These are phyloP conservation scores for Stegostoma tigrinum DNA, from an alignment of 2,113 vertebrate species.

Conservation along the genomic window DNA sequence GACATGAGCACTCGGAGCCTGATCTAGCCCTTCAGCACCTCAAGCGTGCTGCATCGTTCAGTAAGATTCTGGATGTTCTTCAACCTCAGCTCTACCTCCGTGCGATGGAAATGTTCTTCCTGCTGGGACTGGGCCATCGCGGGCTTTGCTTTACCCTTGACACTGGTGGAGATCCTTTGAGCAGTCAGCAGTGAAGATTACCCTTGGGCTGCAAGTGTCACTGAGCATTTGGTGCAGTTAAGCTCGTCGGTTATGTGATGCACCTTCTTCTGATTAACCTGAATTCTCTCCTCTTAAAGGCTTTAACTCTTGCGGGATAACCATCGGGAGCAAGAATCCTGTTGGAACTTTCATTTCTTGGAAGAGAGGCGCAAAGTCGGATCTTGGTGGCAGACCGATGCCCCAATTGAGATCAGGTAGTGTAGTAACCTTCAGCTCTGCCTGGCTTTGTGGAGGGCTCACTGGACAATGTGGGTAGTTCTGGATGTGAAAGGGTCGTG, in stretches of 20 bases:
- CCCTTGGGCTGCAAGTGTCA: too few relatives aligned
- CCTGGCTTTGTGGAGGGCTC: background rate
- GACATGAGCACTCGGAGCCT: too few relatives aligned
- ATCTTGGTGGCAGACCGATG: background rate
- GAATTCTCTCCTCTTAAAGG: background rate
- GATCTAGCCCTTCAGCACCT: too few relatives aligned
- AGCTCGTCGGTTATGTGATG: background rate
- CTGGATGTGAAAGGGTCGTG: background rate
- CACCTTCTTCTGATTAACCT: background rate
- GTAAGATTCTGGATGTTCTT: too few relatives aligned
- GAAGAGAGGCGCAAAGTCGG: background rate
- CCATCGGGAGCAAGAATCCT: background rate
- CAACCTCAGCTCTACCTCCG: too few relatives aligned
- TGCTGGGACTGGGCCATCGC: too few relatives aligned
- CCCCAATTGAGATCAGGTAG: background rate
- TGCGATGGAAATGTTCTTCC: too few relatives aligned
- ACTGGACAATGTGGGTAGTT: background rate
- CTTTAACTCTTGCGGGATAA: background rate
- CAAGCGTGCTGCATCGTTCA: too few relatives aligned
- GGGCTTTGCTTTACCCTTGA: too few relatives aligned
- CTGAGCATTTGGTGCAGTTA: too few relatives aligned
- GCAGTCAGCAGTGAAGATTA: too few relatives aligned
- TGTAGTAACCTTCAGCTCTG: background rate
- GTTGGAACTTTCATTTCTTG: background rate
- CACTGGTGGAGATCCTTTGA: too few relatives aligned